Evolutionary conservation across 2,888 invertebrate genomes (phyloP), one percentile per base, ranked within the genome.

Genomic region (Lissonota sp.): DNA sequence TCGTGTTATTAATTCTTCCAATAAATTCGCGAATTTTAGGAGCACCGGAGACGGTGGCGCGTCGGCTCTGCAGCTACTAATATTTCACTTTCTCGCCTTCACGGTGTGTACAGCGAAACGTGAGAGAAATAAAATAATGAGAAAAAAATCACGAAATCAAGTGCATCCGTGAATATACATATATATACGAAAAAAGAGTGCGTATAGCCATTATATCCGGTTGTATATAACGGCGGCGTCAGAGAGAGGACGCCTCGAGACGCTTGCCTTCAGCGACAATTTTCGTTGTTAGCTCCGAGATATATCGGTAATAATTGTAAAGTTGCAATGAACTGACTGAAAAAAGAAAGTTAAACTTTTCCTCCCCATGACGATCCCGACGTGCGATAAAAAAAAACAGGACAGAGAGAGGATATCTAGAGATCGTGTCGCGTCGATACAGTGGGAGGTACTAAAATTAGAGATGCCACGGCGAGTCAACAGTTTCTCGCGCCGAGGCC

Each of bases 401-500:
- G 53, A 66, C 37, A 26, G 14, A 53, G 40, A 58, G 40, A n/a
- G 37, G 14, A 26, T 26, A 26, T 26, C 26, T 26, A 26, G 62
- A 16, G 64, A 60, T 67, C 72, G 42, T 46, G 44, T 44, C 44
- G 42, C 39, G 14, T 39, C 62, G 70, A 80, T 69, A 37, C 64
- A 85, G 88, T 88, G 90, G 89, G 89, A 90, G 90, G 86, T 83
- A 88, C 89, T 90, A 90, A 90, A 89, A 89, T 90, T 90, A 88
- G 90, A 86, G 86, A 82, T 86, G 86, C 84, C 85, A 83, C 83
- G 81, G 75, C 66, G 53, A 55, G 72, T 62, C 63, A 63, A 80
- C 80, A 76, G 82, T 85, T 82, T 83, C 83, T 79, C 84, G 80
- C 81, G n/a, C n/a, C n/a, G 55, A 26, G 26, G 26, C 26, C 26